A percentile compares a stretch with the other conserved stretches of the same genome.
Conservation (phyloP, 2,888 invertebrate genomes). For the Papilio gigon region DNA sequence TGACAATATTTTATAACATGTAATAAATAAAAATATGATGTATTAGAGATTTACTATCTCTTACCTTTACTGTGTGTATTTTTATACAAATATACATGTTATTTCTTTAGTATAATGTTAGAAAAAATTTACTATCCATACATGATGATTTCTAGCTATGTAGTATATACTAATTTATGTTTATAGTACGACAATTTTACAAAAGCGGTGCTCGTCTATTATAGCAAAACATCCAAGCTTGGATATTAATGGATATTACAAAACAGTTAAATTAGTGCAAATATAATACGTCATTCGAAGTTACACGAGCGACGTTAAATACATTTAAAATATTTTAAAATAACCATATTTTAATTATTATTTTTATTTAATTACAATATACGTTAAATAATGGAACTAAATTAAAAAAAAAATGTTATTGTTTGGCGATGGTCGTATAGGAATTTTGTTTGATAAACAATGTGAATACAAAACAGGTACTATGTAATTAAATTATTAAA, state of each 20-base stretch:
- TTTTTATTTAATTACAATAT: neutral
- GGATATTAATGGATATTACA: slow-evolving; percentile 1
- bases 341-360: neutral
- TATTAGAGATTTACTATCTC: neutral
- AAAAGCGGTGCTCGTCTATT: slow-evolving; percentile 37
- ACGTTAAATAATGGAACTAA: neutral
- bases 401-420: neutral
- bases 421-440: neutral
- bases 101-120: neutral
- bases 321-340: neutral
- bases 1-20: neutral
- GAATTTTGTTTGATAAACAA: neutral
- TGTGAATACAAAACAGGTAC: neutral
- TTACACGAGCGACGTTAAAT: neutral
- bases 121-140: neutral
- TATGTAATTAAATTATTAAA: no score
- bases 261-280: neutral
- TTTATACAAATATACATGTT: neutral
- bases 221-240: slow-evolving; percentile 7
- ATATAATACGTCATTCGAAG: no score
- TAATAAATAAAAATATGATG: neutral
- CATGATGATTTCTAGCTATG: slow-evolving; percentile 4
- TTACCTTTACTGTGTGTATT: slow-evolving; percentile 13
- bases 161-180: neutral
- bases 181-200: no score